Evolutionary conservation across 1,140 invertebrate genomes (phyloP).

Genomic region (Oedothorax gibbosus): DNA sequence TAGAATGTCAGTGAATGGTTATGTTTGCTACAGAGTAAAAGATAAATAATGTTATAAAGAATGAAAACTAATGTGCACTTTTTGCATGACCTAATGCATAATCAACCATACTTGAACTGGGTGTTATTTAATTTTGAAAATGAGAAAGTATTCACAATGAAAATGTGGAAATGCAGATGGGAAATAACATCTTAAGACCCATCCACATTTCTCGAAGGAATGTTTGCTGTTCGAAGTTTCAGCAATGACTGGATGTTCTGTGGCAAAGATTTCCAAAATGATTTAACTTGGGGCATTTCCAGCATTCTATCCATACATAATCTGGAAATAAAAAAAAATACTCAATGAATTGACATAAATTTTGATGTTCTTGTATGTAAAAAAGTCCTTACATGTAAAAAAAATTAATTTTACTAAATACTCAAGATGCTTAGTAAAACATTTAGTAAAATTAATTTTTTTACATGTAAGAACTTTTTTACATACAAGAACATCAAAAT

Average conservation of each 20-base stretch:
- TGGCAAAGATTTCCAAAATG: not conserved
- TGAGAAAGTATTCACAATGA: too few species aligned
- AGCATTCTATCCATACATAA: conserved; percentile 14
- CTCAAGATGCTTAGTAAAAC: not conserved
- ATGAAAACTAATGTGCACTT: too few species aligned
- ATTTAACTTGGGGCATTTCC: not conserved
- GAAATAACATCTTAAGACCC: not conserved
- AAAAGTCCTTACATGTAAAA: not conserved
- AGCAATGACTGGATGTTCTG: not conserved
- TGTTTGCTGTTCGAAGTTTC: not conserved
- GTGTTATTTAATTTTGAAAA: too few species aligned
- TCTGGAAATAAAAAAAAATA: conserved; percentile 28
- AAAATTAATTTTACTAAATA: not conserved
- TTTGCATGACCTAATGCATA: too few species aligned
- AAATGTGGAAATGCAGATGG: too few species aligned
- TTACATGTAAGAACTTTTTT: not conserved
- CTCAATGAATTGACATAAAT: too few species aligned
- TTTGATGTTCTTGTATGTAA: not conserved
- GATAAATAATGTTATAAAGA: too few species aligned
- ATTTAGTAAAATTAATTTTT: not conserved
- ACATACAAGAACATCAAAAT: not conserved
- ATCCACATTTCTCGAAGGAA: not conserved
- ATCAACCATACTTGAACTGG: too few species aligned
- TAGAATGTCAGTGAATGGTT: too few species aligned
- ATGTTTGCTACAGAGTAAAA: too few species aligned